Base-by-base conservation (phyloP, 2,113 vertebrate species). In the Nibea albiflora region DNA sequence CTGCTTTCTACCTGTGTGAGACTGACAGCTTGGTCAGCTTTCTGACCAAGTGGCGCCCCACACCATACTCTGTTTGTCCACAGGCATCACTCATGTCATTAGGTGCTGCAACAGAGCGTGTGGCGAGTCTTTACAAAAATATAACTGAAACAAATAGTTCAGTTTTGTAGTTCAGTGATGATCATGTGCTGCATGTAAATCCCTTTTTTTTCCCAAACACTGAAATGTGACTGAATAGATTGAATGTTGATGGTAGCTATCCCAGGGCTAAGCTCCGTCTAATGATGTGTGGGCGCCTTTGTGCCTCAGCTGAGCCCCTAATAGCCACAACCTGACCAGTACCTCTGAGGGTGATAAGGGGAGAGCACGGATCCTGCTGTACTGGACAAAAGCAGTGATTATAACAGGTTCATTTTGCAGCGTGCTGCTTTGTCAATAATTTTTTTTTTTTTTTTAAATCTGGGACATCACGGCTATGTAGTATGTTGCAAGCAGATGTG, bases 401-500 rank as follows among this genome's bases (percentile, higher is more conserved):
- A 67, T 44, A 73, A 53, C 62, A 44, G 76, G 52, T 52, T 83
- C 39, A 78, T 85, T 81, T 80, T 81, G 75, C 74, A 73, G 58
- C 17, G 11, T 77, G 83, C 60, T 26, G 58, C 62, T 64, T 74
- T 78, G 78, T 77, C 77, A 58, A 69, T 86, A 76, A 75, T 39
- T 42, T 67, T 58, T 81, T n/a, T n/a, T n/a, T n/a, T n/a, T n/a
- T n/a, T n/a, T n/a, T n/a, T n/a, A n/a, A 54, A 69, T 56, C 42
- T 47, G 66, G 75, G 77, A 77, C 20, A 44, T 87, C 75, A 74
- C 73, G 53, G 62, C 66, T 57, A 66, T 70, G 75, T 62, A 76
- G 87, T 57, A 66, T 70, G 77, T 65, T 73, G 87, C 71, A 54
- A 81, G 75, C 92, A 92, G 92, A 90, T 90, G 87, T 82, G 84